Percentiles rank a stretch among this genome's conserved stretches.
Conservation (phyloP, 2,888 invertebrate species). For the Buathra laborator region DNA sequence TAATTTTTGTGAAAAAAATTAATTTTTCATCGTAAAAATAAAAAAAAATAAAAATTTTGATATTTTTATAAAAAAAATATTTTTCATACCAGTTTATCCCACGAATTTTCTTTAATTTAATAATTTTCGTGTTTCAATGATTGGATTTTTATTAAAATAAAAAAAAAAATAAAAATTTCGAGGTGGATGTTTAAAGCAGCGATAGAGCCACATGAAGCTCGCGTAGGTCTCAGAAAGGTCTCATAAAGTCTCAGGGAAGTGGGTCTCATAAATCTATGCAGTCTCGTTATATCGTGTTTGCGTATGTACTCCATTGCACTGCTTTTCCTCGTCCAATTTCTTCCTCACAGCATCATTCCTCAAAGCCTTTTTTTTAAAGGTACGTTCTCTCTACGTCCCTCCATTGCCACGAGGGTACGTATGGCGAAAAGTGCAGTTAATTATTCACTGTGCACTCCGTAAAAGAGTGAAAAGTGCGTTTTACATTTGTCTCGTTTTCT, state of each 20-base stretch:
- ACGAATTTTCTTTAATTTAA: no score
- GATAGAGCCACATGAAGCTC: no score
- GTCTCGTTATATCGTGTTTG: conserved; percentile 24
- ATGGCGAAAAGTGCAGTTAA: conserved; percentile 27
- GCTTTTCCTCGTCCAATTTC: neutral
- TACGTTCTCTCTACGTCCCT: neutral
- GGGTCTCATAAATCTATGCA: conserved; percentile 23
- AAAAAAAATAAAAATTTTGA: no score
- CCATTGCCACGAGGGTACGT: conserved; percentile 8
- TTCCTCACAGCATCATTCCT: conserved; percentile 1
- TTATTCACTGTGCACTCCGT: conserved; percentile 33
- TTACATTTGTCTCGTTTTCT: conserved; percentile 28
- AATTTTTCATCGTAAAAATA: no score
- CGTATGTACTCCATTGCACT: neutral
- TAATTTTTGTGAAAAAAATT: no score
- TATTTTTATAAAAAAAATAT: no score
- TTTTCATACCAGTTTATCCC: no score
- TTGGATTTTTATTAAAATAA: no score
- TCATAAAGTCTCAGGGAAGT: neutral
- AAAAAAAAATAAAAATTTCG: no score
- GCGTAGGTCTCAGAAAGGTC: no score
- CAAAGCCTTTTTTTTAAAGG: neutral
- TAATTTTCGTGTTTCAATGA: no score
- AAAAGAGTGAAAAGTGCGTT: conserved; percentile 21
- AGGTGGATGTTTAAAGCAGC: no score